phyloP scores from a whole-genome alignment of 2,888 invertebrate species.

The Acholoe squamosa region DNA sequence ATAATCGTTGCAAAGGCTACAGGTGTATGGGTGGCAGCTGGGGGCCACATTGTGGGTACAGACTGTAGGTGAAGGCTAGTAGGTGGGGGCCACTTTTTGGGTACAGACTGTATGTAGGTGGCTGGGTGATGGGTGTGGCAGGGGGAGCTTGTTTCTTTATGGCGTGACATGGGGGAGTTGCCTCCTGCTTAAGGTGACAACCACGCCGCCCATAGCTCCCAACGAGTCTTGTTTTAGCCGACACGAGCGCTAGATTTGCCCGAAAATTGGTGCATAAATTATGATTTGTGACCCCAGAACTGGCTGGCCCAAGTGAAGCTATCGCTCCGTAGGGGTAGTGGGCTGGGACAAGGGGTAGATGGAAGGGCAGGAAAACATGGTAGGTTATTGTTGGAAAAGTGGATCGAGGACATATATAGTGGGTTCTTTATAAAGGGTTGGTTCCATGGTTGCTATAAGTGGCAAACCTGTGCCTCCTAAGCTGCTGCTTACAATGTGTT shows the following conservation, averaged over 20 bases:
- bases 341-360: background rate
- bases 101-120: no score
- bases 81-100: no score
- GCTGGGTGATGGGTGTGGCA: no score
- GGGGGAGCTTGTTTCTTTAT: background rate
- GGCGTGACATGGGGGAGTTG: background rate
- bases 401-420: background rate
- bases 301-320: background rate
- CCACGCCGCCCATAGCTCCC: background rate
- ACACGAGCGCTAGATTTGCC: conserved; percentile 22
- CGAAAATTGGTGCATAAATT: conserved; percentile 32
- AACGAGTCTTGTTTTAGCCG: conserved; percentile 14
- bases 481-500: no score
- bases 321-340: background rate
- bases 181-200: conserved; percentile 18
- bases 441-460: no score
- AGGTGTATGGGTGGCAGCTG: no score
- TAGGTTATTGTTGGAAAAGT: background rate
- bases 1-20: no score
- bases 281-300: conserved; percentile 9
- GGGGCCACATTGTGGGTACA: no score
- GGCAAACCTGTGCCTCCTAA: no score
- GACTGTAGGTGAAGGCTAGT: no score
- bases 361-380: background rate
- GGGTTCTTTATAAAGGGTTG: background rate